Evolutionary conservation across 2,888 invertebrate genomes (phyloP).

Genomic region (Andrena chrysosceles): DNA sequence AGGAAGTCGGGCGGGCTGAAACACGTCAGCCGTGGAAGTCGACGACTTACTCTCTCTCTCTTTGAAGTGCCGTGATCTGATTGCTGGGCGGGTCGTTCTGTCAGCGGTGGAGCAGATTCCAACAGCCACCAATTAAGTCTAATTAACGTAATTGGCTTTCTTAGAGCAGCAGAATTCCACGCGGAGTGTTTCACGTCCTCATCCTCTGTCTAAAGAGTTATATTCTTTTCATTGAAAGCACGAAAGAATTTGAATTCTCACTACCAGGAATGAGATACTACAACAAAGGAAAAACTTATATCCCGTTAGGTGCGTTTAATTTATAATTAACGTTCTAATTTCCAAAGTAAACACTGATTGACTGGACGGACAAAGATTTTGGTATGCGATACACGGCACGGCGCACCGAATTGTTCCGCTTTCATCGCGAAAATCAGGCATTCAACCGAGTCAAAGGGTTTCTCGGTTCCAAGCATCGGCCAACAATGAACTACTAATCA

Average conservation of each 20-base stretch:
- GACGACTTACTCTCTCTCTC: constrained; percentile 44
- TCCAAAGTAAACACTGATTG: too few relatives aligned
- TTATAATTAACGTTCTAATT: neutral
- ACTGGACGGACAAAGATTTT: neutral
- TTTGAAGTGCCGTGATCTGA: neutral
- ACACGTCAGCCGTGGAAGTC: constrained; percentile 29
- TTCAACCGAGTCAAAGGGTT: neutral
- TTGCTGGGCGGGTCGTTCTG: neutral
- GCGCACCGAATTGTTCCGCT: constrained; percentile 9
- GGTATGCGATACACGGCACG: neutral
- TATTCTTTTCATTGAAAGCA: too few relatives aligned
- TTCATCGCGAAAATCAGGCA: neutral
- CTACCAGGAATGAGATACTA: too few relatives aligned
- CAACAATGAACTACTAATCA: constrained; percentile 23
- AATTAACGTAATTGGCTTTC: neutral
- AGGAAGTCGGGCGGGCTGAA: constrained; percentile 29
- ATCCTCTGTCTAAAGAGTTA: too few relatives aligned
- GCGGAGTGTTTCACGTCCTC: neutral
- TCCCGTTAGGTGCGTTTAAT: neutral
- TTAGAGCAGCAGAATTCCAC: neutral
- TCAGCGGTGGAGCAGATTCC: neutral
- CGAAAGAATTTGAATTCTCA: too few relatives aligned
- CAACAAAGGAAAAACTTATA: neutral
- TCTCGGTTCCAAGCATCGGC: neutral
- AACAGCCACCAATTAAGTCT: neutral